Percentiles rank a stretch among this genome's conserved stretches.
These are phyloP conservation scores for Neogobius melanostomus DNA, from an alignment of 2,113 vertebrate genomes.

Conservation along the genomic window DNA sequence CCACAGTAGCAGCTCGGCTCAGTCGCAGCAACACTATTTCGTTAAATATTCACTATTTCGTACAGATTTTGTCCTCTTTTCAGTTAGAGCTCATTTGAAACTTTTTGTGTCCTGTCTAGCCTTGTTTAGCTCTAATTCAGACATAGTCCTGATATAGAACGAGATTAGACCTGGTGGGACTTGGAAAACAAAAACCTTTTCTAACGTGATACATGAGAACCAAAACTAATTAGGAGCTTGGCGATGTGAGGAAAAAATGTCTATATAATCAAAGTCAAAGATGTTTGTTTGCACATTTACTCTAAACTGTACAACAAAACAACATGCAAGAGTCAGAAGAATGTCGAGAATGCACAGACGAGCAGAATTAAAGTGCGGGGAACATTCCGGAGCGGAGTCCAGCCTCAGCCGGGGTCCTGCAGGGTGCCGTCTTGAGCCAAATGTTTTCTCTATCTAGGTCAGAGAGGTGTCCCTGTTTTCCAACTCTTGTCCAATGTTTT, in stretches of 20 bases:
- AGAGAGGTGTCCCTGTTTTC: slow-evolving; percentile 40
- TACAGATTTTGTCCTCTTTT: too few relatives aligned
- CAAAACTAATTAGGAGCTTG: too few relatives aligned
- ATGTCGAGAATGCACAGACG: slow-evolving; percentile 1
- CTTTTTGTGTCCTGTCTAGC: not conserved
- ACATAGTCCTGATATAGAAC: not conserved
- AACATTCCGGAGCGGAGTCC: slow-evolving; percentile 61
- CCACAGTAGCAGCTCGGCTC: too few relatives aligned
- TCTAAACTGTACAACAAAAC: slow-evolving; percentile 6
- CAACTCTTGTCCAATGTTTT: slow-evolving; percentile 14
- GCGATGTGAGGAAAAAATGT: too few relatives aligned
- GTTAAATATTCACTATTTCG: too few relatives aligned
- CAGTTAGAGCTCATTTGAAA: too few relatives aligned
- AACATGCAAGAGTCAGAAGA: slow-evolving; percentile 13
- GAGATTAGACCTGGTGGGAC: not conserved
- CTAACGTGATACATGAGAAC: too few relatives aligned
- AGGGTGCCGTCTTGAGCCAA: slow-evolving; percentile 59
- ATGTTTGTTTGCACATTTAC: not conserved
- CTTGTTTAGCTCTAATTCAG: not conserved
- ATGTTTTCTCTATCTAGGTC: slow-evolving; percentile 67
- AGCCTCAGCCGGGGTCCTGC: slow-evolving; percentile 52
- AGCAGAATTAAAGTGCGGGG: slow-evolving; percentile 19
- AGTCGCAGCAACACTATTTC: too few relatives aligned
- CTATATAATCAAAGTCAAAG: not conserved
- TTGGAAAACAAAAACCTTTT: not conserved